Percentiles rank a stretch among this genome's conserved stretches.
Evolutionary conservation across 2,888 invertebrate genomes (phyloP).

Genomic region (Clunio marinus): DNA sequence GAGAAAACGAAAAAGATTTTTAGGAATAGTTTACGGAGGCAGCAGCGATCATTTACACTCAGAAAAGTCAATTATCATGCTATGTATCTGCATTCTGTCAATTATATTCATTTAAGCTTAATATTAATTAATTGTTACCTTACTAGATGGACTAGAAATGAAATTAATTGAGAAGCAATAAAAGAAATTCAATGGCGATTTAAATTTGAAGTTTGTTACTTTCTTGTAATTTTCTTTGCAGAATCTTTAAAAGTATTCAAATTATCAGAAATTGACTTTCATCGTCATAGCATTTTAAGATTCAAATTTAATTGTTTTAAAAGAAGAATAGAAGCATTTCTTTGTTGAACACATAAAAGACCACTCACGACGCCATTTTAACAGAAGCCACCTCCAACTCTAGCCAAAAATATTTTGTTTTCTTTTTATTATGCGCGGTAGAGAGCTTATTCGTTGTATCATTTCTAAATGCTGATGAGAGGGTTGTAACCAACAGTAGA

Average conservation of each 20-base stretch:
- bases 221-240: too few species aligned
- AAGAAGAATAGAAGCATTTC: too few species aligned
- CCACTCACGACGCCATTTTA: slow-evolving; percentile 21
- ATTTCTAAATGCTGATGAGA: slow-evolving; percentile 2
- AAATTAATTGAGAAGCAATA: background rate
- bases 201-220: background rate
- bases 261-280: too few species aligned
- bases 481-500: slow-evolving; percentile 30
- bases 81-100: background rate
- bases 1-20: slow-evolving; percentile 14
- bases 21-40: slow-evolving; percentile 9
- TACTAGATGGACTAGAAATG: too few species aligned
- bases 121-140: too few species aligned
- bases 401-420: background rate
- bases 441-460: background rate
- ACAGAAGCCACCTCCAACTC: slow-evolving; percentile 14
- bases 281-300: too few species aligned
- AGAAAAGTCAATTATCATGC: background rate
- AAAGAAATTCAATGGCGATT: too few species aligned
- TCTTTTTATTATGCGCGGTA: slow-evolving; percentile 29
- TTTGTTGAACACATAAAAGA: too few species aligned
- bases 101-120: too few species aligned
- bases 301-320: background rate
- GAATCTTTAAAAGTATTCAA: too few species aligned
- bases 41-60: too few species aligned